Base-by-base conservation (phyloP, 2,888 invertebrate species). In the Aproaerema taeniolella region DNA sequence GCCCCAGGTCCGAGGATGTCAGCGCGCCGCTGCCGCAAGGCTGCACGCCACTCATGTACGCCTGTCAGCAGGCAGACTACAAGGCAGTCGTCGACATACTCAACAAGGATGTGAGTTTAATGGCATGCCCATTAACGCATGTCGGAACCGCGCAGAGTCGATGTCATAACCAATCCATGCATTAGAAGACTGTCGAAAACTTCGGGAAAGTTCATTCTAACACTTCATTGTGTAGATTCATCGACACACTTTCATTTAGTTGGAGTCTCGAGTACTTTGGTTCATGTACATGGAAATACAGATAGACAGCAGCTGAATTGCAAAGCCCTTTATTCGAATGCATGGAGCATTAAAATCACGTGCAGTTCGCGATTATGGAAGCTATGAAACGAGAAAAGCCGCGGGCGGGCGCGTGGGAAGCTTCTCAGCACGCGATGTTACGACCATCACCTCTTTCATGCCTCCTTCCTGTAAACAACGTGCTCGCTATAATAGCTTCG, bases 11-110 rank as follows among this genome's bases (percentile, higher is more conserved):
- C 33, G 67, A 66, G 45, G 77, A 78, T 74, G 81, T 70, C 61
- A 74, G 58, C 61, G 62, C 74, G 41, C 74, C 81, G 56, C 74
- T 90, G 56, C 86, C 86, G 53, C 88, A 88, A 63, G 94, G 95
- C 61, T 94, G 95, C 75, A 93, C 95, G 50, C 90, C 92, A 57
- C 91, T 96, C 66, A 96, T 96, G 95, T 94, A 95, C 85, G 95
- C 95, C 61, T 95, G 95, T 70, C 96, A 96, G 79, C 95, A 95
- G 72, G 94, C 93, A 37, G 91, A 94, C 82, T 92, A 93, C 71
- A 89, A 90, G 50, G 89, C 91, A 53, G 94, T 95, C 51, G 88
- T 92, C 53, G 90, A 90, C 56, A 89, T 93, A 55, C 88, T 96
- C 56, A 90, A 91, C 61, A 91, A 90, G 65, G 92, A 94, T 89